Evolutionary conservation across 1,140 invertebrate species (phyloP), one percentile per base, ranked within the genome.

Genomic region (Drosophila persimilis): DNA sequence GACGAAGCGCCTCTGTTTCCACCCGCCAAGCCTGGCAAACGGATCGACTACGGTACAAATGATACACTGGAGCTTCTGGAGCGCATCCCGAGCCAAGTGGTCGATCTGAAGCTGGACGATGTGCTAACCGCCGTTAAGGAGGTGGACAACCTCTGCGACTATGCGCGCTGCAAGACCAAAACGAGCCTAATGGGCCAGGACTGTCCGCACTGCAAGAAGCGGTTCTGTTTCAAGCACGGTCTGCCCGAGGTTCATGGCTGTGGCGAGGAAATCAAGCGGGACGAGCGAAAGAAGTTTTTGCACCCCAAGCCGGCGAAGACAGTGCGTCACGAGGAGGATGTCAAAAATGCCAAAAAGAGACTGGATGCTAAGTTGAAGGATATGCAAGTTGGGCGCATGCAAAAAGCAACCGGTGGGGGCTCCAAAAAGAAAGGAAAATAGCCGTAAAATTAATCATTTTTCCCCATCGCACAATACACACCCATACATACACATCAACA

Each of bases 191-290:
- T 91, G 90, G 90, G 90, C 1, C 89, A 90, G 54, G 79, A 86
- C 31, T 86, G 83, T 35, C 69, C 77, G 35, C 77, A 69, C 8
- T 91, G 90, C 50, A 85, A 71, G 3, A 77, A 90, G 46, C 71
- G 90, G 41, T 91, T 65, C 58, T 91, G 90, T 46, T 91, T 91
- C 29, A 91, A 91, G 55, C 90, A 91, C 22, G 84, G 77, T 0
- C 52, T 91, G 13, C 90, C 90, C 0, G 90, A 91, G 56, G 88
- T 91, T 1, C 90, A 91, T 45, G 90, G 90, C 1, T 91, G 90
- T 29, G 90, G 89, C 0, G 75, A 78, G 44, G 81, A 88, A 4
- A 73, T 88, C 2, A 90, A 89, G 11, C 70, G 77, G 39, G 75
- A 88, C 15, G 84, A 90, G 48, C 77, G 90, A 0, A 89, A 90